A percentile compares a stretch with the other conserved stretches of the same genome.
Conservation (phyloP, 64 coral and sea anemone genomes). For the Pocillopora damicornis region DNA sequence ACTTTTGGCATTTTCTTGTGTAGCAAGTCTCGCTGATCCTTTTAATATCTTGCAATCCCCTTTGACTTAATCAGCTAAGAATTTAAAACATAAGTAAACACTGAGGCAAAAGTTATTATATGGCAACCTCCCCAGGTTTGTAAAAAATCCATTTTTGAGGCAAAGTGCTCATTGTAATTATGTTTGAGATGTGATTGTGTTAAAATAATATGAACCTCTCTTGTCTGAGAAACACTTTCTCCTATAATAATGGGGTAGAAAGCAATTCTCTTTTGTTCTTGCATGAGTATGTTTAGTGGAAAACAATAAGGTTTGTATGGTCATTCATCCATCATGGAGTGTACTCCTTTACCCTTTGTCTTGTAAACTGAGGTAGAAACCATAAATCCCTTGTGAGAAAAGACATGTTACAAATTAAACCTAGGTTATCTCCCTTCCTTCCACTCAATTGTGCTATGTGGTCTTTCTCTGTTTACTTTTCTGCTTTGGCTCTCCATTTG, state of each 20-base stretch:
- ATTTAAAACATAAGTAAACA: constrained; percentile 9
- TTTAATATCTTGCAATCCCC: constrained; percentile 1
- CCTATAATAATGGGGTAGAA: background rate
- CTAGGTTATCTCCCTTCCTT: background rate
- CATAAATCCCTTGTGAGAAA: background rate
- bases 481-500: background rate
- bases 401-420: background rate
- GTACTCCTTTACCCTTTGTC: background rate
- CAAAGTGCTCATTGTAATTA: background rate
- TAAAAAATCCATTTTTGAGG: background rate
- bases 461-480: background rate
- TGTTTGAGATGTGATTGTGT: background rate
- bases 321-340: background rate
- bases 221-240: background rate
- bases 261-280: background rate
- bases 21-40: background rate
- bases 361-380: too few relatives aligned
- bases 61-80: constrained; percentile 2
- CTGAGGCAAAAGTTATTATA: background rate
- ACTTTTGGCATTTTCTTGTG: background rate
- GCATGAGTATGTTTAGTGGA: background rate
- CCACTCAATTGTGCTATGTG: background rate
- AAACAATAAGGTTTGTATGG: background rate
- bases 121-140: background rate
- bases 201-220: background rate